Percentiles rank a stretch among this genome's conserved stretches.
Conservation (phyloP, 2,113 vertebrate genomes). For the Brienomyrus brachyistius region DNA sequence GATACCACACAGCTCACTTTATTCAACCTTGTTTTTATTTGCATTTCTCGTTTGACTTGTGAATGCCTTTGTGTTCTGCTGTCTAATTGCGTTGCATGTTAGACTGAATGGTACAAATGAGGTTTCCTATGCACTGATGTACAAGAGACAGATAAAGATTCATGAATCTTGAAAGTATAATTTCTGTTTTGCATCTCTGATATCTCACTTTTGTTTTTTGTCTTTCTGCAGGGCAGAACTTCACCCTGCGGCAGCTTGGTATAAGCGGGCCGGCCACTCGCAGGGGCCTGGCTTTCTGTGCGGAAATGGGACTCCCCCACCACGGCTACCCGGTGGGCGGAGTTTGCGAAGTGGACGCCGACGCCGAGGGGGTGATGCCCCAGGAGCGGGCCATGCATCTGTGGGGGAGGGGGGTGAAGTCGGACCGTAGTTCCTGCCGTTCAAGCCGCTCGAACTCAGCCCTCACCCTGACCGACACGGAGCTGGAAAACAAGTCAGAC, state of each 20-base stretch:
- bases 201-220: conserved; percentile 50
- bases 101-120: not conserved
- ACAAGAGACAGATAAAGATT: not conserved
- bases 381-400: conserved; percentile 90
- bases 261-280: conserved; percentile 86
- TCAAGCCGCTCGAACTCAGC: conserved; percentile 96
- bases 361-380: conserved; percentile 86
- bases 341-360: conserved; percentile 75
- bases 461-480: conserved; percentile 93
- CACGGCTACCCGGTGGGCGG: conserved; percentile 84
- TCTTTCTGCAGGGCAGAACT: conserved; percentile 84
- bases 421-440: conserved; percentile 84
- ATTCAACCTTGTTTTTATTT: not conserved
- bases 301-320: conserved; percentile 92
- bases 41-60: not conserved
- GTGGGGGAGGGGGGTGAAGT: conserved; percentile 88
- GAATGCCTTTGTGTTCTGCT: not conserved
- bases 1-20: not conserved
- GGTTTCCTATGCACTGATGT: not conserved
- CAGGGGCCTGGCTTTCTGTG: conserved; percentile 88
- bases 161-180: conserved; percentile 15
- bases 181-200: conserved; percentile 35
- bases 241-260: conserved; percentile 95
- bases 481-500: conserved; percentile 96
- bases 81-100: not conserved